phyloP scores from a whole-genome alignment of 2,888 invertebrate species.

The Tiliacea citrago region DNA sequence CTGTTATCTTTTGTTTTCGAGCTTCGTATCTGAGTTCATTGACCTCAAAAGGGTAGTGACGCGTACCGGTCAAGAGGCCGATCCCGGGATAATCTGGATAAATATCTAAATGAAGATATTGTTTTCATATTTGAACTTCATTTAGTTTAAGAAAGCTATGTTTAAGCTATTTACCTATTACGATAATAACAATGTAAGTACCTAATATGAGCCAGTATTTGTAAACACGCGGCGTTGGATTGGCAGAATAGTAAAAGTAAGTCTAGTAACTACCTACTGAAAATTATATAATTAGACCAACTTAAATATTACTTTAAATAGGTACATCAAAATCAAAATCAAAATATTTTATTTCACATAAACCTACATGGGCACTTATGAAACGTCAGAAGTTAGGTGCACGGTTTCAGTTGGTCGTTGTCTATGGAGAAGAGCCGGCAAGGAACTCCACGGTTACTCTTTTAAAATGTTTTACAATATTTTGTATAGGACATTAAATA shows the following conservation, averaged over 20 bases:
- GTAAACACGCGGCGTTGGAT: background rate
- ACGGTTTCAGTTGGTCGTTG: no score
- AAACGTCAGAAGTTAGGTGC: no score
- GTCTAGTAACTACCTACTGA: no score
- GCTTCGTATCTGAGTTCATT: constrained; percentile 17
- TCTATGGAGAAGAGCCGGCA: no score
- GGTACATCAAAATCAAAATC: no score
- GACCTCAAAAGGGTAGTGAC: constrained; percentile 34
- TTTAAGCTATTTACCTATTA: background rate
- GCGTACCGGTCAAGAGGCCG: background rate
- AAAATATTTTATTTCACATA: no score
- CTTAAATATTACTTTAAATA: background rate
- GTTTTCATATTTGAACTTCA: background rate
- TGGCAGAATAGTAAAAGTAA: background rate
- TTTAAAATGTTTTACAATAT: no score
- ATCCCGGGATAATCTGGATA: constrained; percentile 13
- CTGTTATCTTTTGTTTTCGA: constrained; percentile 44
- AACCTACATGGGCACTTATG: no score
- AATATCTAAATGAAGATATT: background rate
- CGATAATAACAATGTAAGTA: background rate
- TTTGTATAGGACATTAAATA: no score
- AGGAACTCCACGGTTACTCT: no score
- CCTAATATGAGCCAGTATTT: background rate
- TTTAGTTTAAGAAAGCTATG: background rate
- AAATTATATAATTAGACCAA: background rate